Percentiles rank a stretch among this genome's conserved stretches.
Evolutionary conservation across 2,888 invertebrate species (phyloP).

Genomic region (Zaprionus obscuricornis): DNA sequence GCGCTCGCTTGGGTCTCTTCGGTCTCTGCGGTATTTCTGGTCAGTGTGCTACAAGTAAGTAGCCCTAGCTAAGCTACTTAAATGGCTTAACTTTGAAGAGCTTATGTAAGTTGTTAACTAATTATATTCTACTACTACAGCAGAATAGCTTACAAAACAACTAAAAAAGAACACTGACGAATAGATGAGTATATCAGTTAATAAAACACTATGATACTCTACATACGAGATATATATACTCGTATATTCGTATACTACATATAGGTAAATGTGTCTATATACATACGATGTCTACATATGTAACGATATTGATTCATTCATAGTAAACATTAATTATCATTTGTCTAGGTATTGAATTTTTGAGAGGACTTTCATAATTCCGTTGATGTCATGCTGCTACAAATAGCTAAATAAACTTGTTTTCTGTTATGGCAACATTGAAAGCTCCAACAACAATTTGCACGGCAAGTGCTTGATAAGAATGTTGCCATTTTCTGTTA

Average conservation of each 20-base stretch:
- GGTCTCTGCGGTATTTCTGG: background rate
- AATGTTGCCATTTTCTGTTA: constrained; percentile 5
- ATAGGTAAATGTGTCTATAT: no score
- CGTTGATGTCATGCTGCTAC: no score
- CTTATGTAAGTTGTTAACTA: constrained; percentile 65
- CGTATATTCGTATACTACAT: no score
- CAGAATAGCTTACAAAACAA: constrained; percentile 33
- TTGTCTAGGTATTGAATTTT: no score
- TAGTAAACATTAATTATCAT: no score
- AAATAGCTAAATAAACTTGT: background rate
- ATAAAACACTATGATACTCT: no score
- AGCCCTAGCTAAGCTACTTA: constrained; percentile 53
- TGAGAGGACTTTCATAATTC: no score
- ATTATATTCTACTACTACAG: constrained; percentile 56
- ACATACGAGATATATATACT: no score
- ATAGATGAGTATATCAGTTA: no score
- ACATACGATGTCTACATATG: no score
- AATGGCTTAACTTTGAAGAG: constrained; percentile 61
- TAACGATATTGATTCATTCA: no score
- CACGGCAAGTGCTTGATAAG: constrained; percentile 41
- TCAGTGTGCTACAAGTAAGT: constrained; percentile 3
- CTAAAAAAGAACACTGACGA: constrained; percentile 9
- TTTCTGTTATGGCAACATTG: constrained; percentile 9
- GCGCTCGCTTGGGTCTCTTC: background rate
- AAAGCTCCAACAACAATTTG: constrained; percentile 33